These are phyloP conservation scores for Drosophila flavopinicola DNA, from an alignment of 2,888 invertebrate species.

Conservation along the genomic window DNA sequence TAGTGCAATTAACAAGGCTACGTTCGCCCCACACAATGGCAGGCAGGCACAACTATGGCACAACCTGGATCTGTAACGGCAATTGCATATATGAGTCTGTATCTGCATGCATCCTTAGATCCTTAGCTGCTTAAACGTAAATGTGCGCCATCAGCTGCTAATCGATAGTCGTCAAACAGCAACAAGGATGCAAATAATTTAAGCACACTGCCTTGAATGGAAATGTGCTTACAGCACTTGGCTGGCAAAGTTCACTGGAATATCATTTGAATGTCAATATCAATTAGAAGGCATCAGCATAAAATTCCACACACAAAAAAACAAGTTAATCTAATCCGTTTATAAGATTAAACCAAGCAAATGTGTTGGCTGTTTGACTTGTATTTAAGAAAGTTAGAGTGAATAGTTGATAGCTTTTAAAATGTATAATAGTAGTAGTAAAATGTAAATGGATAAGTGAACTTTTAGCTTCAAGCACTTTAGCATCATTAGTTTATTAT, in stretches of 20 bases:
- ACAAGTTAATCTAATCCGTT: no score
- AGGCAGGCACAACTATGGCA: constrained; percentile 1
- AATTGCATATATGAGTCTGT: constrained; percentile 10
- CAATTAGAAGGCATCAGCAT: constrained; percentile 2
- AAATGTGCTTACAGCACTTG: constrained; percentile 2
- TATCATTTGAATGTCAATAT: background rate
- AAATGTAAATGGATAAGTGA: no score
- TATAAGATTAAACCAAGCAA: no score
- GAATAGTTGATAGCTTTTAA: no score
- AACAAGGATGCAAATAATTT: constrained; percentile 33
- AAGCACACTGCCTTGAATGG: constrained; percentile 17
- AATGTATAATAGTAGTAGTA: no score
- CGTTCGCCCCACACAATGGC: constrained; percentile 32
- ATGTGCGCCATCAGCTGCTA: constrained; percentile 19
- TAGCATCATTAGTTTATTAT: no score
- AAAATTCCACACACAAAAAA: no score
- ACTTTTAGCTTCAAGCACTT: no score
- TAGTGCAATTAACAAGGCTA: constrained; percentile 58
- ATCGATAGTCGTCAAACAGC: constrained; percentile 42
- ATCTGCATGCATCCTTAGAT: constrained; percentile 1
- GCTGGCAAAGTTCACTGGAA: background rate
- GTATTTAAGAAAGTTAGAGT: no score
- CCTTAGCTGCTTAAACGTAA: no score
- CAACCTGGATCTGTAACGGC: background rate
- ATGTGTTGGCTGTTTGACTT: no score